These are phyloP conservation scores for rabbit (Oryctolagus cuniculus) DNA, from an alignment of 2,113 vertebrate genomes.

Conservation along the genomic window DNA sequence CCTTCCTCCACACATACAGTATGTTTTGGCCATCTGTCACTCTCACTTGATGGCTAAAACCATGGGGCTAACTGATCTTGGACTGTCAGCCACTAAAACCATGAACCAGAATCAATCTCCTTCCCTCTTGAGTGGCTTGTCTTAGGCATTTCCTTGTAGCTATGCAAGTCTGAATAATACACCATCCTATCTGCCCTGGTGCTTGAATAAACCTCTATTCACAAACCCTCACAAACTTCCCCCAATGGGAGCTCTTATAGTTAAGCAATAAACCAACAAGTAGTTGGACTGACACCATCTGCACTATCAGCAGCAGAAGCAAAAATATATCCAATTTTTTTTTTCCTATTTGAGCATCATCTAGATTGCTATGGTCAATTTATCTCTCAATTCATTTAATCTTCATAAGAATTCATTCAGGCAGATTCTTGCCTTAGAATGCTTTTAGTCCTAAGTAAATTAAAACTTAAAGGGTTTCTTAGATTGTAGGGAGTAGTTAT, in stretches of 20 bases:
- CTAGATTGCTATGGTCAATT: neutral
- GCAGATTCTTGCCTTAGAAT: neutral
- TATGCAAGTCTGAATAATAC: too few relatives aligned
- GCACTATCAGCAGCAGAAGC: too few relatives aligned
- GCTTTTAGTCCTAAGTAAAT: neutral
- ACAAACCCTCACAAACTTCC: neutral
- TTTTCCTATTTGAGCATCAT: neutral
- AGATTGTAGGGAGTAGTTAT: neutral
- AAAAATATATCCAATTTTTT: neutral
- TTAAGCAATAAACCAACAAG: neutral
- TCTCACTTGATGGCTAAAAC: too few relatives aligned
- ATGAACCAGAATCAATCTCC: too few relatives aligned
- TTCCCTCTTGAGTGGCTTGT: too few relatives aligned
- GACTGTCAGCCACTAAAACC: too few relatives aligned
- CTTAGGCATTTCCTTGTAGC: too few relatives aligned
- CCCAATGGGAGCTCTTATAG: neutral
- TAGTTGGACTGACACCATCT: neutral
- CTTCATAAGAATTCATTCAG: neutral
- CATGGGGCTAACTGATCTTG: too few relatives aligned
- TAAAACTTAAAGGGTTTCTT: neutral
- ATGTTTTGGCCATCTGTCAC: too few relatives aligned
- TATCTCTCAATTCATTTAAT: conserved; percentile 19
- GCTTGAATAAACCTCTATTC: neutral
- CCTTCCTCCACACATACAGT: too few relatives aligned
- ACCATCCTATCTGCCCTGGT: neutral